Conservation (phyloP, 1,140 invertebrate genomes). For the Zophobas morio region DNA sequence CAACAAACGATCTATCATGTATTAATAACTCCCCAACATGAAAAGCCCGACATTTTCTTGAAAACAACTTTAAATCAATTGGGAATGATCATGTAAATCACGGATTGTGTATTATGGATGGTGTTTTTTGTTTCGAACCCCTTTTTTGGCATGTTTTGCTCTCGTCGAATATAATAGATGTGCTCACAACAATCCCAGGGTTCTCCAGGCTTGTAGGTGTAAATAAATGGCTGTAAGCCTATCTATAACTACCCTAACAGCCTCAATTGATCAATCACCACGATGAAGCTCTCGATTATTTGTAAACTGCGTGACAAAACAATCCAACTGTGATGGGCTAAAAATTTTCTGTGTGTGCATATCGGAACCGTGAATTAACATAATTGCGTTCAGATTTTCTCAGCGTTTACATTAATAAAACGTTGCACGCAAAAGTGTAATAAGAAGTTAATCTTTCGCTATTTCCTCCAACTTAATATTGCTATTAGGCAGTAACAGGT, state of each 20-base stretch:
- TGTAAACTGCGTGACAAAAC: constrained; percentile 9
- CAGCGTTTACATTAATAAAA: constrained; percentile 30
- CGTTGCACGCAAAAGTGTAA: constrained; percentile 21
- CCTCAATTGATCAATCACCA: constrained; percentile 10
- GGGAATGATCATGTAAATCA: constrained; percentile 16
- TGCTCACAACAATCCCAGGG: constrained; percentile 14
- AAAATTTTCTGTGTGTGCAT: constrained; percentile 24
- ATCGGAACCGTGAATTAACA: constrained; percentile 35
- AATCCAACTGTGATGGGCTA: not conserved
- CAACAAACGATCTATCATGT: constrained; percentile 17
- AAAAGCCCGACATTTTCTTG: constrained; percentile 11
- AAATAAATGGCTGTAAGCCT: constrained; percentile 18
- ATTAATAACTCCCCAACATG: constrained; percentile 24
- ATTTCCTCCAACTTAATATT: not conserved
- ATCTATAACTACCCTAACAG: constrained; percentile 14
- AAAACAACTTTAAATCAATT: constrained; percentile 23
- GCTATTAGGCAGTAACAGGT: constrained; percentile 6
- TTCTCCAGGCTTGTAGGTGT: not conserved
- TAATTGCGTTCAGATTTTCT: constrained; percentile 35
- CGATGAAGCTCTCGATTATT: not conserved
- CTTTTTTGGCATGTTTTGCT: not conserved
- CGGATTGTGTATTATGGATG: constrained; percentile 3
- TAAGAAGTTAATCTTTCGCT: constrained; percentile 34
- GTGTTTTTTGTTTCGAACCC: constrained; percentile 12
- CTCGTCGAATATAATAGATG: constrained; percentile 4